Evolutionary conservation across 2,888 invertebrate genomes (phyloP).

Genomic region (Pheosia tremula): DNA sequence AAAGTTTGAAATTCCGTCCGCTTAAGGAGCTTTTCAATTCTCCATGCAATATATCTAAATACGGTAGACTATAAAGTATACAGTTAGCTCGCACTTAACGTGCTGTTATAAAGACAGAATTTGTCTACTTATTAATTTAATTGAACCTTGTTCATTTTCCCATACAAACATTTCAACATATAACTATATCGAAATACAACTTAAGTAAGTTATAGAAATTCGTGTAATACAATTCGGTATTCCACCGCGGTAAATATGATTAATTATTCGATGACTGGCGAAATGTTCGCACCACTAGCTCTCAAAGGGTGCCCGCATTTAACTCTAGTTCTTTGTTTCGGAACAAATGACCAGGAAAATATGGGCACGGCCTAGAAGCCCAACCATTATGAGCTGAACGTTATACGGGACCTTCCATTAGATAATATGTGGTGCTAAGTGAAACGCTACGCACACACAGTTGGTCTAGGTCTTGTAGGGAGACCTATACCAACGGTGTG

Average conservation of each 20-base stretch:
- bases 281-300: conserved; percentile 17
- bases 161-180: too few relatives aligned
- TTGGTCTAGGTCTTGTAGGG: too few relatives aligned
- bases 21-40: too few relatives aligned
- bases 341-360: conserved; percentile 23
- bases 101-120: too few relatives aligned
- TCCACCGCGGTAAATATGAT: conserved; percentile 23
- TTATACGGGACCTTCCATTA: neutral
- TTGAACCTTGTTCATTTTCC: too few relatives aligned
- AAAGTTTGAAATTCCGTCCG: too few relatives aligned
- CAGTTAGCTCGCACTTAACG: too few relatives aligned
- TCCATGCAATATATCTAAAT: too few relatives aligned
- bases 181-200: neutral
- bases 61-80: too few relatives aligned
- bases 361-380: conserved; percentile 3
- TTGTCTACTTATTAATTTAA: too few relatives aligned
- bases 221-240: conserved; percentile 21
- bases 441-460: too few relatives aligned
- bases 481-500: too few relatives aligned
- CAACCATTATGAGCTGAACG: neutral
- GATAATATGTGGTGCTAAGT: conserved; percentile 1
- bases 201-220: neutral
- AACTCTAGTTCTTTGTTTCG: conserved; percentile 24
- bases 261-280: conserved; percentile 30
- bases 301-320: conserved; percentile 22